Conservation (phyloP, 1,140 invertebrate genomes). For the Pseudobourletiella spinata region DNA sequence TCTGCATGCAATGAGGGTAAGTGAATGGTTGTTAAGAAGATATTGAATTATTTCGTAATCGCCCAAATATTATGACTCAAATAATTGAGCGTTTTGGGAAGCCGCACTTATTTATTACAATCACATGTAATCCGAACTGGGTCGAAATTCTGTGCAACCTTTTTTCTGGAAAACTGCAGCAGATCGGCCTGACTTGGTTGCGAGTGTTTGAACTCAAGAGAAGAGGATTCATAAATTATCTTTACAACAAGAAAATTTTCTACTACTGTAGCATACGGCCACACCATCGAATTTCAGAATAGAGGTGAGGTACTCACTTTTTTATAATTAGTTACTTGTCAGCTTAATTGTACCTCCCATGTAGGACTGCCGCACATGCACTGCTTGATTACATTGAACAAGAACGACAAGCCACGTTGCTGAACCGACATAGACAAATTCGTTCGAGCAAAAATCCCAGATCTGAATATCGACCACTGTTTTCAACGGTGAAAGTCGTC, state of each 20-base stretch:
- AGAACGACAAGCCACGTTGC: neutral
- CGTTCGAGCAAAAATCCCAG: conserved; percentile 43
- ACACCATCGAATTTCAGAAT: conserved; percentile 36
- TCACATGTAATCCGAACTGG: conserved; percentile 45
- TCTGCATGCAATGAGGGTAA: neutral
- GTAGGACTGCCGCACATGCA: too few relatives aligned
- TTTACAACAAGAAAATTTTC: conserved; percentile 39
- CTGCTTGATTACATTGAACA: too few relatives aligned
- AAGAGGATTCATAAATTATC: conserved; percentile 42
- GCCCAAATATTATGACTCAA: conserved; percentile 44
- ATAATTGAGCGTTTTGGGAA: conserved; percentile 45
- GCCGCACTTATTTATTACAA: conserved; percentile 44
- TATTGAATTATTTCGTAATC: conserved; percentile 38
- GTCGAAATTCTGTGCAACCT: conserved; percentile 40
- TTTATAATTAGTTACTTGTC: too few relatives aligned
- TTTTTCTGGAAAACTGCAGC: conserved; percentile 31
- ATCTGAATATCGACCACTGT: conserved; percentile 40
- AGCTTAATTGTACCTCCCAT: too few relatives aligned
- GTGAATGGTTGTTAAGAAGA: too few relatives aligned
- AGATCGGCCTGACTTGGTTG: conserved; percentile 41
- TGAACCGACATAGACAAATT: conserved; percentile 38
- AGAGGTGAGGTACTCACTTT: too few relatives aligned
- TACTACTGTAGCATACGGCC: conserved; percentile 38
- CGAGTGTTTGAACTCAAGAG: conserved; percentile 47
- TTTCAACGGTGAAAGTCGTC: conserved; percentile 46